Evolutionary conservation across 2,888 invertebrate species (phyloP), one percentile per base, ranked within the genome.

Genomic region (Erynnis tages): DNA sequence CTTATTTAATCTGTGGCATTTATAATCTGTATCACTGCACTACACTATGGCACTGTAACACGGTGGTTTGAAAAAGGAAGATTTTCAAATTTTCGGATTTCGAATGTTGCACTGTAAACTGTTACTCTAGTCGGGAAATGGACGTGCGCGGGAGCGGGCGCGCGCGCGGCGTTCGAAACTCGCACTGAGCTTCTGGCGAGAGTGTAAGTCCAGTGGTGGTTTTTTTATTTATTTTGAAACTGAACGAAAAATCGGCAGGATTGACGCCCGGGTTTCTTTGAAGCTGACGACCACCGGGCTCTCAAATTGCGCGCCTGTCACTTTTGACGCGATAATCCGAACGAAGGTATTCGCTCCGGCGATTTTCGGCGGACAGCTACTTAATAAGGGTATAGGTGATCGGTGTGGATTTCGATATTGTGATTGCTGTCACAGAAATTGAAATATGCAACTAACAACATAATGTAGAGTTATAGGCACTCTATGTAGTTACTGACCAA

Each of bases 121-220:
- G 50, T 40, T 23, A 25, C 35, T 49, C 52, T 38, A 47, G 54
- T 54, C 50, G 50, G 56, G 54, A 57, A 54, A 47, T 14, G 38
- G 29, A 50, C 54, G 49, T 55, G 66, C 60, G 63, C 66, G 69
- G 71, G 76, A 73, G 73, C 86, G 81, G 73, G 82, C 82, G 82
- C 77, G 71, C 85, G 66, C 79, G 67, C 65, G 73, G 85, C 84
- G 80, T 71, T 67, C 85, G 68, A 71, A 79, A 64, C 78, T 78
- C 75, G 73, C 73, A 88, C 87, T 87, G 87, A 84, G 80, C 82
- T 68, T 71, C 75, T 67, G 71, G 62, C 62, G 71, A 71, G 73
- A 74, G 73, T 75, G 76, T 81, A 79, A 80, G 75, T 54, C 46
- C 60, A 56, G 54, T 62, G 58, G 57, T 53, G 73, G 69, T 73